Conservation (phyloP, 2,113 vertebrate species). For the Embiotoca jacksoni region DNA sequence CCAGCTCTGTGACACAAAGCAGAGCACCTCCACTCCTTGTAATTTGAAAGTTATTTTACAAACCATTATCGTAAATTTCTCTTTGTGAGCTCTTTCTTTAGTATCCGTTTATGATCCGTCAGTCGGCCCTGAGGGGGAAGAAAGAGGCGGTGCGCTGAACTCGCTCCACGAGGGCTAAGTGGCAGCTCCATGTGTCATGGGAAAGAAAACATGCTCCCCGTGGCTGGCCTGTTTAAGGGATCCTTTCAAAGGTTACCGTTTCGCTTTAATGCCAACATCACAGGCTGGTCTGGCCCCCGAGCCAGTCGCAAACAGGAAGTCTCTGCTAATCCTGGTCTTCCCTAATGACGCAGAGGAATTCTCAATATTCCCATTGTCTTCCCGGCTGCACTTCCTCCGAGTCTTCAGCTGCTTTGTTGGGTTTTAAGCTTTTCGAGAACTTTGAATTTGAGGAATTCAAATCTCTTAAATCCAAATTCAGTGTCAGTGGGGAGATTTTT, state of each 20-base stretch:
- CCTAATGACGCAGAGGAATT: conserved; percentile 74
- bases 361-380: conserved; percentile 73
- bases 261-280: conserved; percentile 74
- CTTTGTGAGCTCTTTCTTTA: conserved; percentile 47
- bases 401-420: conserved; percentile 11
- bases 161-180: conserved; percentile 61
- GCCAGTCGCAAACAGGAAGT: conserved; percentile 77
- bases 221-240: conserved; percentile 64
- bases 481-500: not conserved
- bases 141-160: conserved; percentile 29
- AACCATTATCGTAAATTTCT: conserved; percentile 75
- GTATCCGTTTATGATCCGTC: conserved; percentile 76
- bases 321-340: conserved; percentile 68
- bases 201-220: conserved; percentile 76
- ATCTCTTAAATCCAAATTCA: not conserved
- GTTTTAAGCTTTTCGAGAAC: conserved; percentile 17
- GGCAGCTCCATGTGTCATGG: conserved; percentile 77
- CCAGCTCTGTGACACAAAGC: conserved; percentile 62
- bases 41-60: conserved; percentile 78
- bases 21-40: conserved; percentile 63
- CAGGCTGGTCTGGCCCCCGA: conserved; percentile 54
- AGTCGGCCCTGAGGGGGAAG: conserved; percentile 27
- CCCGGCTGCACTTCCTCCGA: conserved; percentile 44
- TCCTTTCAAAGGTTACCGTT: conserved; percentile 65
- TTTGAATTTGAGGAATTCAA: not conserved